A percentile compares a stretch with the other conserved stretches of the same genome.
Evolutionary conservation across 2,888 invertebrate genomes (phyloP).

Genomic region (Aphodius granarius): DNA sequence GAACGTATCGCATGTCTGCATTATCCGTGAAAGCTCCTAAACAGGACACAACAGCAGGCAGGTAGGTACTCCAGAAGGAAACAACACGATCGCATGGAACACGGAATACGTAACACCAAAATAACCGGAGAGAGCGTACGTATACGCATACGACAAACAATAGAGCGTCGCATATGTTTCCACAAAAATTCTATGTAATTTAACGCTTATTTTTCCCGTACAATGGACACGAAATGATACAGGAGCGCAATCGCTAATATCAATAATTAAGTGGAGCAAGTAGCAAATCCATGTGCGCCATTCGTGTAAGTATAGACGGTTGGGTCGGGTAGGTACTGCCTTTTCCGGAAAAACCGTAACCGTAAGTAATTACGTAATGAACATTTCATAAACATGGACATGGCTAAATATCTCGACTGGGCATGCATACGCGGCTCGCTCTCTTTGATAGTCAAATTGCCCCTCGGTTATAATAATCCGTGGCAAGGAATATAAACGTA

Average conservation of each 20-base stretch:
- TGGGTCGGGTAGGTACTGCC: slow-evolving; percentile 35
- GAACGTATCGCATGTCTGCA: slow-evolving; percentile 30
- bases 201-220: slow-evolving; percentile 52
- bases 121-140: not conserved
- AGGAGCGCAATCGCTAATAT: slow-evolving; percentile 51
- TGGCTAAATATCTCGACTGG: not conserved
- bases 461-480: slow-evolving; percentile 22
- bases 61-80: not conserved
- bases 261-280: slow-evolving; percentile 54
- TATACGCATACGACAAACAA: slow-evolving; percentile 20
- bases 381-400: slow-evolving; percentile 29
- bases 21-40: slow-evolving; percentile 15
- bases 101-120: not conserved
- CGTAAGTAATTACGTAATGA: slow-evolving; percentile 37
- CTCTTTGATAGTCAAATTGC: slow-evolving; percentile 31
- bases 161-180: slow-evolving; percentile 48
- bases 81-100: not conserved
- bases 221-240: slow-evolving; percentile 54
- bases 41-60: not conserved
- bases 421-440: slow-evolving; percentile 19
- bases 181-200: slow-evolving; percentile 55
- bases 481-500: not conserved
- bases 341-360: slow-evolving; percentile 41
- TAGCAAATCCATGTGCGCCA: slow-evolving; percentile 53
- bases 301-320: slow-evolving; percentile 48